phyloP scores from a whole-genome alignment of 2,888 invertebrate genomes.

The Cheilosia impressa region DNA sequence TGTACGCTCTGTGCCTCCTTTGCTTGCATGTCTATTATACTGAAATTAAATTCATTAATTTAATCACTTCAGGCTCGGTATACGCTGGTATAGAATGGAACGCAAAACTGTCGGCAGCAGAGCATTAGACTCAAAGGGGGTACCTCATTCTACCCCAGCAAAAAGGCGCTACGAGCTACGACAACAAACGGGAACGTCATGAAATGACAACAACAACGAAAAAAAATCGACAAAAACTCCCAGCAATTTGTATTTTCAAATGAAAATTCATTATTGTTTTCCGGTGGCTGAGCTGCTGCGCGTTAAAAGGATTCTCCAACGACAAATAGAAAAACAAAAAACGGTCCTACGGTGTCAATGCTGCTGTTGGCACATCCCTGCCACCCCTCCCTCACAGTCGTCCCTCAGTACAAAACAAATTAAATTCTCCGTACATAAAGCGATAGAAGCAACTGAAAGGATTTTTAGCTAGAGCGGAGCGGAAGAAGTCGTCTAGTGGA shows the following conservation, averaged over 20 bases:
- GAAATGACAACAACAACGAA: slow-evolving; percentile 8
- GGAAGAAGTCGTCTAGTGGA: neutral
- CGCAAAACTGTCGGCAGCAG: slow-evolving; percentile 48
- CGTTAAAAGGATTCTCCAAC: slow-evolving; percentile 45
- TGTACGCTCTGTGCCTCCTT: slow-evolving; percentile 10
- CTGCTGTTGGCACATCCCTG: slow-evolving; percentile 38
- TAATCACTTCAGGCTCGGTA: slow-evolving; percentile 35
- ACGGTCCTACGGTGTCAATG: slow-evolving; percentile 53
- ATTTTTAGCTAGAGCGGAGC: slow-evolving; percentile 11
- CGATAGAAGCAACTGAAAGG: slow-evolving; percentile 3
- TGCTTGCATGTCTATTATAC: slow-evolving; percentile 58
- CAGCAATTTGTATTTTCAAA: slow-evolving; percentile 71
- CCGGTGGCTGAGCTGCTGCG: slow-evolving; percentile 40
- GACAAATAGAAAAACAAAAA: slow-evolving; percentile 1
- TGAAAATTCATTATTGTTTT: slow-evolving; percentile 74
- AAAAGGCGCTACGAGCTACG: neutral
- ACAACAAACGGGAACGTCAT: slow-evolving; percentile 8
- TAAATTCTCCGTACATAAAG: slow-evolving; percentile 50
- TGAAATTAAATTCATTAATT: slow-evolving; percentile 74
- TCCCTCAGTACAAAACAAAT: slow-evolving; percentile 56
- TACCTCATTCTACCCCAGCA: slow-evolving; percentile 15
- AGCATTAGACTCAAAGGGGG: slow-evolving; percentile 37
- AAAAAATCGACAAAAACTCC: neutral
- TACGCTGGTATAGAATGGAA: slow-evolving; percentile 19
- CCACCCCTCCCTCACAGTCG: neutral